Conservation (phyloP, 1,140 invertebrate species). For the Drosophila santomea region DNA sequence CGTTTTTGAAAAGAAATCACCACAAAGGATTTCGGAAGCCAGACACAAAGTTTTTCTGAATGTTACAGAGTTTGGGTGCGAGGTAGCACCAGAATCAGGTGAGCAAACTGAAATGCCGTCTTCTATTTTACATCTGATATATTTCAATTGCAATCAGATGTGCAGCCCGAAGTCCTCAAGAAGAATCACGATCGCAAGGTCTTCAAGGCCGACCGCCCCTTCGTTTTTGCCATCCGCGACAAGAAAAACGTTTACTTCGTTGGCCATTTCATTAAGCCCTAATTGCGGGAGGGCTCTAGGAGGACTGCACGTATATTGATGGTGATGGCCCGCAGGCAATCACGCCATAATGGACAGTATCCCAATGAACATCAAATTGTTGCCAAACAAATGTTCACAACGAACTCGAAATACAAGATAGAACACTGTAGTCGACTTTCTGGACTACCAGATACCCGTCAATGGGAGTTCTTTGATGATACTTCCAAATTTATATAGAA, state of each 20-base stretch:
- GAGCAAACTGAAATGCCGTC: slow-evolving; percentile 31
- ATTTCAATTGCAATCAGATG: not conserved
- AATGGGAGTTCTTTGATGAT: too few relatives aligned
- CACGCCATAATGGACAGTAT: slow-evolving; percentile 50
- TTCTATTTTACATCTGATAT: not conserved
- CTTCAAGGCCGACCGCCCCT: slow-evolving; percentile 75
- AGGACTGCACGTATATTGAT: slow-evolving; percentile 11
- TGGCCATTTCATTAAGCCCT: slow-evolving; percentile 71
- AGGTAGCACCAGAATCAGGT: slow-evolving; percentile 90
- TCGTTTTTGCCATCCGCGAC: slow-evolving; percentile 73
- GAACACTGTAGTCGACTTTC: too few relatives aligned
- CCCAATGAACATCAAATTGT: slow-evolving; percentile 65
- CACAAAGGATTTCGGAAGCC: slow-evolving; percentile 85
- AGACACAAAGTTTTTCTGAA: slow-evolving; percentile 90
- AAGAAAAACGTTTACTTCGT: slow-evolving; percentile 64
- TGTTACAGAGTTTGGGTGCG: slow-evolving; percentile 90
- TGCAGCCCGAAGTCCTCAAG: not conserved
- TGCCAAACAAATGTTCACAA: slow-evolving; percentile 56
- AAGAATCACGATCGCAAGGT: slow-evolving; percentile 53
- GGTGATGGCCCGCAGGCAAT: slow-evolving; percentile 17
- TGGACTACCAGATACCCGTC: too few relatives aligned
- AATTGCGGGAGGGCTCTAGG: slow-evolving; percentile 18
- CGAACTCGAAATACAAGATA: slow-evolving; percentile 24
- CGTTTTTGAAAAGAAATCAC: slow-evolving; percentile 85
- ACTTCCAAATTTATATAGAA: too few relatives aligned